Conservation (phyloP, 1,140 invertebrate species). For the Pseudomyrmex sp. region DNA sequence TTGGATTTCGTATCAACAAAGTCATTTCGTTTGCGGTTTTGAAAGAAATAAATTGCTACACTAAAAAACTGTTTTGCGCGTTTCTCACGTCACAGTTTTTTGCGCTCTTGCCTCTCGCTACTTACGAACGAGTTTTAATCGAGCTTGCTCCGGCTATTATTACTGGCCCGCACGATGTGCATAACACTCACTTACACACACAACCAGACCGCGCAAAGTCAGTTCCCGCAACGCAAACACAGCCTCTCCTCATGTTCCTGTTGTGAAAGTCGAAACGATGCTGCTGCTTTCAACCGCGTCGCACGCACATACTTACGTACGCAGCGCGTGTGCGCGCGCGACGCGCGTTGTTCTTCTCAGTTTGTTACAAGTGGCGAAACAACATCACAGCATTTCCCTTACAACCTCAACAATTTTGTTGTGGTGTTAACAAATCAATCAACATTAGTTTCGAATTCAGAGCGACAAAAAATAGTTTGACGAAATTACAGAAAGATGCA, state of each 20-base stretch:
- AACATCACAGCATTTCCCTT: not conserved
- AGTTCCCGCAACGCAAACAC: slow-evolving; percentile 30
- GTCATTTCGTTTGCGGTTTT: no score
- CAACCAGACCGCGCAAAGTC: slow-evolving; percentile 19
- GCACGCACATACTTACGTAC: no score
- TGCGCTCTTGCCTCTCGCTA: slow-evolving; percentile 23
- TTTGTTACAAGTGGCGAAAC: not conserved
- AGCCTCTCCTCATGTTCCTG: slow-evolving; percentile 28
- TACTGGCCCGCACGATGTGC: slow-evolving; percentile 41
- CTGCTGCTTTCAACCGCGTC: slow-evolving; percentile 4
- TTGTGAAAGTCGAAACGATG: slow-evolving; percentile 51
- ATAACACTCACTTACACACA: slow-evolving; percentile 21
- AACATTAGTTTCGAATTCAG: not conserved
- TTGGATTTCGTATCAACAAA: no score
- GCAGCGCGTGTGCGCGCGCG: not conserved
- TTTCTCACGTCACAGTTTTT: slow-evolving; percentile 35
- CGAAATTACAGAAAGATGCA: not conserved
- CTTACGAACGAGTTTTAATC: slow-evolving; percentile 48
- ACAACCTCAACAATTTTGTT: slow-evolving; percentile 3
- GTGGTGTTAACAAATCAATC: not conserved
- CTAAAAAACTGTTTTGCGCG: slow-evolving; percentile 1
- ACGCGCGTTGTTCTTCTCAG: no score
- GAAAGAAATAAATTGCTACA: no score
- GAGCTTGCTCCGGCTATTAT: slow-evolving; percentile 61
- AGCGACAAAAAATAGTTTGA: not conserved